Base-by-base conservation (phyloP, 2,888 invertebrate species). In the Leptinotarsa tumamoca region DNA sequence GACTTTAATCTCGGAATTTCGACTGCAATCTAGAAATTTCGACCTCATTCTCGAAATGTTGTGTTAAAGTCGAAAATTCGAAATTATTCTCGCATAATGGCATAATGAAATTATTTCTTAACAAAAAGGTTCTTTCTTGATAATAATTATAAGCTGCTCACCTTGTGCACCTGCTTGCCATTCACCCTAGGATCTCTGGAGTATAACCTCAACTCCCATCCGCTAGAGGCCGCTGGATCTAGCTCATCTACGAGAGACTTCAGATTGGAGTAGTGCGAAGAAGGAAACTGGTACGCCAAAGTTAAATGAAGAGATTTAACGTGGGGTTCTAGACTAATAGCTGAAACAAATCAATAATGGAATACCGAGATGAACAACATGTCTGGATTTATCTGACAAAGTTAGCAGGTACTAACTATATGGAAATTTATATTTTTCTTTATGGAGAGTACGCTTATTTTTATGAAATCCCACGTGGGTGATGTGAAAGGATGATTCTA, bases 261-360 rank as follows among this genome's bases (percentile, higher is more conserved):
- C 69, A 97, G 90, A 72, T 91, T 89, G 77, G 93, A 92, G 84
- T 93, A 96, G 71, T 94, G 93, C 23, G 91, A 90, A 83, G 91
- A 91, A 17, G 94, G 92, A 88, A 97, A 97, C 88, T 96, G 95
- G 89, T 97, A 97, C 21, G 96, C 96, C 85, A 97, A 89, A 10
- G 96, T 96, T 83, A 97, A 90, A 88, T 97, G 97, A 71, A 97
- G 90, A 14, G 95, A 95, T 87, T 96, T 96, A 71, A 94, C 93
- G 86, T 95, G 94, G 0, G 95, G 94, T 86, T 96, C 95, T 84
- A 94, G 89, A 84, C 92, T 92, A 82, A 94, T 92, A 21, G 93
- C 94, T 93, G 89, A 76, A 89, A 85, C 83, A 66, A 33, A 61
- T 50, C 27, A 49, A 43, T 18, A 27, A 27, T 54, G 27, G 27